Evolutionary conservation across 2,797 vertebrate genomes (phyloP), one percentile per base, ranked within the genome.

Genomic region (Fistularia tabacaria): DNA sequence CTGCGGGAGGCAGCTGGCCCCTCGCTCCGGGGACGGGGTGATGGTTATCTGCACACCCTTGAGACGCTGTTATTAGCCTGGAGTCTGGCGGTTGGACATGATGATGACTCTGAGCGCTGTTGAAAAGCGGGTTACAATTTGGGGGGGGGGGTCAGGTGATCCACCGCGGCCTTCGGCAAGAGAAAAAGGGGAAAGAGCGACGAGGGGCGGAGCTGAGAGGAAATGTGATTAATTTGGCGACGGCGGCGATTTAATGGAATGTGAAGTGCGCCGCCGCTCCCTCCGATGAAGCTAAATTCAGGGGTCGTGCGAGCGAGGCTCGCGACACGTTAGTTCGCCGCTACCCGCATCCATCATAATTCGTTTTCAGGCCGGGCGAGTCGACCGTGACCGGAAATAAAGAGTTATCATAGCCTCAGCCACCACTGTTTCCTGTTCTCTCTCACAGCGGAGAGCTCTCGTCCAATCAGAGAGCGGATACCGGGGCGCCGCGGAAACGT

Each of bases 331-430:
- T 71, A 61, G 63, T 74, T 49, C 46, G 47, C 52, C 57, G 53
- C 51, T 70, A 69, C 80, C 80, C 71, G 71, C 76, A 81, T 89
- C 81, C 80, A 84, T 89, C 80, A 84, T 85, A 73, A 80, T 88
- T 80, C 77, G 81, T 79, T 84, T 81, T 80, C 75, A 71, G 73
- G 54, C 59, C 52, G 74, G 76, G 83, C 80, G 63, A 70, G 73
- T 43, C 63, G 71, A 47, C 66, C 66, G 77, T 67, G 76, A 81
- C 79, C 25, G 25, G 80, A 69, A 81, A 83, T 87, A 82, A 83
- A 85, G 88, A 90, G 80, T 87, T 80, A 89, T 91, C 85, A n/a
- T n/a, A n/a, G 76, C 76, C 79, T 84, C 84, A 64, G 80, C n/a
- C n/a, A n/a, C n/a, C n/a, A n/a, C n/a, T n/a, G n/a, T 87, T 74